Evolutionary conservation across 92 coral and sea anemone species (phyloP), one percentile per base, ranked within the genome.

Genomic region (Phenganax subtilis): DNA sequence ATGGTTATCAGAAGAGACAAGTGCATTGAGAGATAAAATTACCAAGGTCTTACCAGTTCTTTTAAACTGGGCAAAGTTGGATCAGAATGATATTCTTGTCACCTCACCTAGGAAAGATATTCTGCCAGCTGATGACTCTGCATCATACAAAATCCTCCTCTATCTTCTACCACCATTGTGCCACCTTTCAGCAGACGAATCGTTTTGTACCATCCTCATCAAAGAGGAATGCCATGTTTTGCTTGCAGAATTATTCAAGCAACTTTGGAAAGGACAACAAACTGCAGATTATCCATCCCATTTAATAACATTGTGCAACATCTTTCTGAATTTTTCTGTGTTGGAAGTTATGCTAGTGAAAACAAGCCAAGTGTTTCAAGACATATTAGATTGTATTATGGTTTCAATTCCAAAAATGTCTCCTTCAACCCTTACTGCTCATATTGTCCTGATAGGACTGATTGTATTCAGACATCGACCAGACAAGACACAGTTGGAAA

Each of bases 1-100:
- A 0, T 94, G 98, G 98, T 81, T 94, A 80, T 93, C 98, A 27
- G 98, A 94, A 76, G 98, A 94, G 75, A 92, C 98, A 5, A 75
- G 87, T 8, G 96, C 97, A 15, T 88, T 94, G 10, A 90, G 87
- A 74, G 90, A 90, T 54, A 87, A 86, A 30, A 88, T 94, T 60
- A 59, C 83, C 9, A 77, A 87, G 64, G 88, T 94, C 65, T 75
- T 92, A 65, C 98, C 97, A 12, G 84, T 91, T 76, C 87, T 94
- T 80, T 54, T 94, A 27, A 81, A 86, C 51, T 74, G 90, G 72
- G 91, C 90, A 17, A 84, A 75, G 64, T 89, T 87, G 65, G 67
- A 87, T n/a, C 54, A 77, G 62, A 54, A 64, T 64, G 30, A 64
- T 7, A 64, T 64, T 14, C 28, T 12, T 61, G n/a, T 61, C 15